These are phyloP conservation scores for Holothuria glaberrima DNA, from an alignment of 35 echinoderm and acorn worm genomes.

Conservation along the genomic window DNA sequence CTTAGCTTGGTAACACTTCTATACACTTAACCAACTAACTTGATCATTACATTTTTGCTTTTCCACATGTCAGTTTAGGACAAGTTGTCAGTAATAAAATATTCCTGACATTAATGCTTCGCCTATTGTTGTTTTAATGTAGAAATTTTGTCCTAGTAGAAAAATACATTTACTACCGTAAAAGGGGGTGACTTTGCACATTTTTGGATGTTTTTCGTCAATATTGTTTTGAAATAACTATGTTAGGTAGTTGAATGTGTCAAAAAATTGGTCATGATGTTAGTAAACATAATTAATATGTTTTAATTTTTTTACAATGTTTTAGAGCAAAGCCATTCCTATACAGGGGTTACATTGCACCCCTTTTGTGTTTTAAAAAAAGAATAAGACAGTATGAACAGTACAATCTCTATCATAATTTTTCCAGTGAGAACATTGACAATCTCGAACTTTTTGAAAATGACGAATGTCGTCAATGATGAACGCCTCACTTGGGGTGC, in stretches of 20 bases:
- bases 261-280: background rate
- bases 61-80: too few relatives aligned
- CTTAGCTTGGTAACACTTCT: too few relatives aligned
- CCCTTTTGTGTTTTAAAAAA: background rate
- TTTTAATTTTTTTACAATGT: background rate
- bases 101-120: too few relatives aligned
- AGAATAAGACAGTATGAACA: background rate
- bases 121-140: too few relatives aligned
- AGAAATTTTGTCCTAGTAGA: too few relatives aligned
- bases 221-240: background rate
- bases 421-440: background rate
- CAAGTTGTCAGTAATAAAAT: too few relatives aligned
- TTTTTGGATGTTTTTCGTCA: background rate
- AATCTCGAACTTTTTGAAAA: background rate
- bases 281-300: background rate
- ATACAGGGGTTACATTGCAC: background rate
- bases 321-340: background rate
- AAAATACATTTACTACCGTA: too few relatives aligned
- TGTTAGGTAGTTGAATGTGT: background rate
- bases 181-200: conserved; percentile 9
- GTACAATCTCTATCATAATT: too few relatives aligned
- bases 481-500: too few relatives aligned
- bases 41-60: too few relatives aligned
- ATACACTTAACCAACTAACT: too few relatives aligned
- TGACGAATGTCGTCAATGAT: background rate